These are phyloP conservation scores for Antrozous pallidus DNA, from an alignment of 2,797 vertebrate species.

Conservation along the genomic window DNA sequence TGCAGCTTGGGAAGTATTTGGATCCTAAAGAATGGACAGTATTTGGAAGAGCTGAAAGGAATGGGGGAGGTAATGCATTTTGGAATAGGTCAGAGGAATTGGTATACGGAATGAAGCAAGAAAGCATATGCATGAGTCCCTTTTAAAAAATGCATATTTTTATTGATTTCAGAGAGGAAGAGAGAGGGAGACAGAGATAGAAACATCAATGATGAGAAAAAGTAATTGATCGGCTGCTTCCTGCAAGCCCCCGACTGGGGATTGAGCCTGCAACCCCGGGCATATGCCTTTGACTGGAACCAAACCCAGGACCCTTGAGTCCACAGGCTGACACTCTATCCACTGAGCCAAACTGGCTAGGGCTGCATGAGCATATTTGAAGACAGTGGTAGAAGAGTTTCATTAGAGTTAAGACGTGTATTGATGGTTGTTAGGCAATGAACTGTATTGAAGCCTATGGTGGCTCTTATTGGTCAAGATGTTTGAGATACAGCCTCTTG, in stretches of 20 bases:
- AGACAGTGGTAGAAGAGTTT: not conserved
- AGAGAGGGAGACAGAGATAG: too few species aligned
- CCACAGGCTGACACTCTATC: too few species aligned
- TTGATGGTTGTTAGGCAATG: not conserved
- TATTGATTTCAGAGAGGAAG: too few species aligned
- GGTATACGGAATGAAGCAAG: not conserved
- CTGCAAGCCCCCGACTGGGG: too few species aligned
- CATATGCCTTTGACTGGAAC: too few species aligned
- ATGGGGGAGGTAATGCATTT: not conserved
- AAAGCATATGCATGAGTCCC: not conserved
- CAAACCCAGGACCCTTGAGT: too few species aligned
- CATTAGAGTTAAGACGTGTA: not conserved
- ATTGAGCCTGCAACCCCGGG: too few species aligned
- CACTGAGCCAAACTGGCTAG: too few species aligned
- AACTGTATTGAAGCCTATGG: not conserved
- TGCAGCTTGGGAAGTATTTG: not conserved
- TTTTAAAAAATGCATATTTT: not conserved
- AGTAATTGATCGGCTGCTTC: too few species aligned
- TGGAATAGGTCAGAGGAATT: not conserved
- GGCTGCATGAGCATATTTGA: not conserved
- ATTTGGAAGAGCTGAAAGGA: constrained; percentile 4
- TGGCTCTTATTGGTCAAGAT: not conserved
- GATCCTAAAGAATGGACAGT: not conserved
- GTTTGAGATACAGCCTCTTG: not conserved
- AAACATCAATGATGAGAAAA: too few species aligned